Conservation (phyloP, 2,113 vertebrate genomes). For the Misgurnus anguillicaudatus region DNA sequence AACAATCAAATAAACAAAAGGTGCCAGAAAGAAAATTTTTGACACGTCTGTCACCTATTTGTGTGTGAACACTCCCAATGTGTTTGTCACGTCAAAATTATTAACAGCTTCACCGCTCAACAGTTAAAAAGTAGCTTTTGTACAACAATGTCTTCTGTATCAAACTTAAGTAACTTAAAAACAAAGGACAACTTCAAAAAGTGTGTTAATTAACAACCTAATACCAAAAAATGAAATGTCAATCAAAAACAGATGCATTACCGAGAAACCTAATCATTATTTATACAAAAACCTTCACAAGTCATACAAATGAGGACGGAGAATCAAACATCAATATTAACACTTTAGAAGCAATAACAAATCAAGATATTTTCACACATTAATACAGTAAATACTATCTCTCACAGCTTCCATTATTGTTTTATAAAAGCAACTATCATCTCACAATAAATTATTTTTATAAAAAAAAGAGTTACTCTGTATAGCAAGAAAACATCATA, state of each 20-base stretch:
- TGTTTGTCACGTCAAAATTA: slow-evolving; percentile 16
- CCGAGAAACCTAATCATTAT: slow-evolving; percentile 1
- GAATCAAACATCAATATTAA: slow-evolving; percentile 37
- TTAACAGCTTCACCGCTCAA: slow-evolving; percentile 12
- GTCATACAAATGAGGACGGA: slow-evolving; percentile 1
- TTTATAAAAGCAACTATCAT: background rate
- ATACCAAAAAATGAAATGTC: background rate
- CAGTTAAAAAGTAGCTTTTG: slow-evolving; percentile 8
- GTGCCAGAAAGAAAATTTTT: slow-evolving; percentile 15
- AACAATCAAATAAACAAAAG: slow-evolving; percentile 13
- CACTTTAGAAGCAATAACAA: background rate
- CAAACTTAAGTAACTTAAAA: background rate
- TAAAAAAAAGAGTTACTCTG: background rate
- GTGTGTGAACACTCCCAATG: slow-evolving; percentile 22
- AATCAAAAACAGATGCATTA: slow-evolving; percentile 12
- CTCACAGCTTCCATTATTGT: background rate
- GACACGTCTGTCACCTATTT: slow-evolving; percentile 21
- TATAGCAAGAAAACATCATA: slow-evolving; percentile 12
- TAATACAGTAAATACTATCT: background rate
- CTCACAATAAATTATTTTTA: slow-evolving; percentile 11
- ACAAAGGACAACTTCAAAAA: background rate
- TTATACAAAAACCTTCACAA: background rate
- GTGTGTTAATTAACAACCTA: slow-evolving; percentile 24
- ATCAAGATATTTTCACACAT: slow-evolving; percentile 4
- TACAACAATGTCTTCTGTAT: background rate